These are phyloP conservation scores for Coregonus suidteri DNA, from an alignment of 2,797 vertebrate species.

Conservation along the genomic window DNA sequence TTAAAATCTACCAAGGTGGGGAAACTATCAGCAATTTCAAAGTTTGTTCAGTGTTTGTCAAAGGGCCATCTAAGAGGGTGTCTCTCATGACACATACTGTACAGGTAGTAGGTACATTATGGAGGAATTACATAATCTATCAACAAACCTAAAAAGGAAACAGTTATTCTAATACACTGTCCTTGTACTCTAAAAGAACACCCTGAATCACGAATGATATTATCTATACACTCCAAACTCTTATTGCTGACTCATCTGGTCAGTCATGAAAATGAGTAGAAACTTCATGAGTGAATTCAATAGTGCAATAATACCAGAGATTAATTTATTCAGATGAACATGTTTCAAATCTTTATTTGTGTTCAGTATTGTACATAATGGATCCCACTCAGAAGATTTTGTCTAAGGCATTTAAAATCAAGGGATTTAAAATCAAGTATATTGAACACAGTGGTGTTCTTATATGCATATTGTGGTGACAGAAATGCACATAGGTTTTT, in stretches of 20 bases:
- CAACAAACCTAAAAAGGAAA: too few relatives aligned
- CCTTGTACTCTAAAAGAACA: too few relatives aligned
- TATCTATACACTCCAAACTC: too few relatives aligned
- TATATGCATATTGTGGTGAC: conserved; percentile 50
- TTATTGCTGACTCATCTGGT: background rate
- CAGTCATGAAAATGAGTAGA: background rate
- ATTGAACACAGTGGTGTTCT: conserved; percentile 44
- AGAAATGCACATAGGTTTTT: conserved; percentile 48
- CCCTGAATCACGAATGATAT: background rate
- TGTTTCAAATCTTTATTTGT: conserved; percentile 67
- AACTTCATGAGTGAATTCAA: background rate
- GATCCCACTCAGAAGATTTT: conserved; percentile 32
- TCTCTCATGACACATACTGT: too few relatives aligned
- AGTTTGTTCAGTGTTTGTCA: background rate
- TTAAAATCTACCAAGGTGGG: too few relatives aligned
- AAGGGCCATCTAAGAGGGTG: too few relatives aligned
- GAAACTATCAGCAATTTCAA: background rate
- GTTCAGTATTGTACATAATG: conserved; percentile 55
- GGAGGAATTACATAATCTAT: too few relatives aligned
- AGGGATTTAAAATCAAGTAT: conserved; percentile 52
- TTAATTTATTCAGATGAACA: conserved; percentile 25
- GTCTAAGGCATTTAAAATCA: conserved; percentile 58
- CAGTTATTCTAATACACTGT: too few relatives aligned
- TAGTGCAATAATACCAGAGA: background rate
- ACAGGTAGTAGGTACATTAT: too few relatives aligned